Base-by-base conservation (phyloP, 1,140 invertebrate species). In the Paramacrobiotus metropolitanus region DNA sequence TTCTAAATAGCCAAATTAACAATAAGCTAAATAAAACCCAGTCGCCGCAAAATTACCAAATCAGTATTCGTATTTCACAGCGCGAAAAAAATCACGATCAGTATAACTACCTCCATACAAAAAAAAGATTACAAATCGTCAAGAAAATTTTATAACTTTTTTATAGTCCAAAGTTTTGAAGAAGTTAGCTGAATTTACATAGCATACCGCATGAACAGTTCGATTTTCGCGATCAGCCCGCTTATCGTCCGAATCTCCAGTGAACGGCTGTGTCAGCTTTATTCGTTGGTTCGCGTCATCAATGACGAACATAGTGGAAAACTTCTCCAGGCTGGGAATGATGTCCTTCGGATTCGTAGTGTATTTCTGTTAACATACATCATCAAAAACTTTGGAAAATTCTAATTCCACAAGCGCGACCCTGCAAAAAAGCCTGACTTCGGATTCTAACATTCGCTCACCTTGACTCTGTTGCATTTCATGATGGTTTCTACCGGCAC, bases 201-300 rank as follows among this genome's bases (percentile, higher is more conserved):
- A n/a, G n/a, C 87, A 87, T 78, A 94, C 94, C 30, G 82, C 78
- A 74, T 95, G 95, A 24, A 87, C 77, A 59, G 87, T 86, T 62
- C 84, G 78, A 1, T 74, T 73, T 67, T 80, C 78, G 18, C 90
- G 73, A 65, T 86, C 82, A 67, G 89, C 84, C 66, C 81, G 80
- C 44, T 83, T 80, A 64, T 86, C 83, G 64, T 88, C 85, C 67
- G 85, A 82, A 68, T 84, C 82, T 64, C 84, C 82, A n/a, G 89
- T 90, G 2, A 92, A 67, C 0, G 87, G 85, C 65, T 81, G 76
- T 21, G 83, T 79, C 0, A 80, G 79, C 63, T 78, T 81, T 30
- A 91, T 77, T 30, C 90, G 78, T 59, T 95, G 79, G 69, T 89
- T 93, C 31, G 78, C 81, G 29, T 76, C 79, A 66, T 88, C 83